Evolutionary conservation across 1,140 invertebrate genomes (phyloP).

Genomic region (Trichonephila inaurata): DNA sequence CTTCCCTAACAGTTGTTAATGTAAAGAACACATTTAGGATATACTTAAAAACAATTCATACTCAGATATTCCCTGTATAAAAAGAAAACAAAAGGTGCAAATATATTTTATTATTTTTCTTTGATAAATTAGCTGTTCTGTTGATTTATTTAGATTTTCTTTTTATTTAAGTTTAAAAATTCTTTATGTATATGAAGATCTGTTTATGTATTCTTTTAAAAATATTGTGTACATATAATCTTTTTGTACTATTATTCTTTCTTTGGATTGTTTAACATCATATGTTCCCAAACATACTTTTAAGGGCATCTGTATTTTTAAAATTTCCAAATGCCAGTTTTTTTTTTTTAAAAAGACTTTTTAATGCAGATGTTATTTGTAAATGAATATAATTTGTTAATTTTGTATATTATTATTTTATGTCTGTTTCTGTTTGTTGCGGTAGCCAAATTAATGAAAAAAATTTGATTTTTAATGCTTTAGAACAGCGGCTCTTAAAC

Average conservation of each 20-base stretch:
- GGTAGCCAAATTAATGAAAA: no score
- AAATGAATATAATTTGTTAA: background rate
- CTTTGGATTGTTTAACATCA: constrained; percentile 19
- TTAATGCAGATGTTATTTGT: background rate
- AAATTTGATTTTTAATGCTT: no score
- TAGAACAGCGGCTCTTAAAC: no score
- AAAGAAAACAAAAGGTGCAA: background rate
- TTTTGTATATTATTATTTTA: no score
- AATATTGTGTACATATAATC: background rate
- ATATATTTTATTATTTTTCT: background rate
- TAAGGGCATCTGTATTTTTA: background rate
- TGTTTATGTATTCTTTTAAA: background rate
- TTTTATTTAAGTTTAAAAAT: background rate
- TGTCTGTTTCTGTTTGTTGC: no score
- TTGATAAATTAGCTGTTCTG: background rate
- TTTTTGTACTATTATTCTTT: background rate
- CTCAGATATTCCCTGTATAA: background rate
- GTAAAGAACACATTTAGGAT: background rate
- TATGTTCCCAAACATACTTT: constrained; percentile 17
- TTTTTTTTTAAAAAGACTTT: background rate
- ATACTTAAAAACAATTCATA: background rate
- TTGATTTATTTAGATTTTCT: background rate
- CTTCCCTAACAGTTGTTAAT: background rate
- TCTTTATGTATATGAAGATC: background rate
- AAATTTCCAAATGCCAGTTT: background rate